Base-by-base conservation (phyloP, 2,888 invertebrate genomes). In the Agonopterix heracliana region DNA sequence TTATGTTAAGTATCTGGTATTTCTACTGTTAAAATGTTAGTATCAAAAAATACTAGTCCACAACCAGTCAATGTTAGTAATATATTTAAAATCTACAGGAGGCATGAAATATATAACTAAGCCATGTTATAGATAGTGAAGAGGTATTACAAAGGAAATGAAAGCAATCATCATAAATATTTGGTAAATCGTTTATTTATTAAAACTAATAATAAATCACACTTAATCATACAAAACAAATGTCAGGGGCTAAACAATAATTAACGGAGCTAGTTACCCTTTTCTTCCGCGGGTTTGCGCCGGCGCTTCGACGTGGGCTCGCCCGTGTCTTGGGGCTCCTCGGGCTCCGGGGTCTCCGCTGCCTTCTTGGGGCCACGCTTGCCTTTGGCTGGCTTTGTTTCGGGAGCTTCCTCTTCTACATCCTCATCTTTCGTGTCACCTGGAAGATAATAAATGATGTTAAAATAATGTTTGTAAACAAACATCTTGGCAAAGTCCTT, bases 181-280 rank as follows among this genome's bases (percentile, higher is more conserved):
- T 81, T 74, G 68, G 66, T 74, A 78, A 26, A 77, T 68, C 66
- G 61, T 84, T 86, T 86, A 86, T 85, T 84, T 63, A 69, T 64
- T 64, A 74, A 68, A 65, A 57, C 68, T 74, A 75, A 76, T 74
- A 71, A 66, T 48, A 11, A 75, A 78, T 26, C 75, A 78, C 74
- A 74, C 72, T 67, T 74, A 78, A 78, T 71, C 60, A 73, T 69
- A 73, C 56, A 64, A 72, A 78, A 78, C 74, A 81, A 73, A 70
- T 64, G 71, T 79, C 73, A 68, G 12, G 40, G 34, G 13, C n/a
- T 13, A 34, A 46, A 13, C 9, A 10, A 40, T 34, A 45, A 68
- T 68, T 63, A 71, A 73, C 67, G 71, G 63, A 64, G 68, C 71
- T 86, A 87, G 62, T 86, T 87, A 88, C 87, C 87, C 84, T 85